These are phyloP conservation scores for Plutomurus gul DNA, from an alignment of 1,140 invertebrate genomes.

Conservation along the genomic window DNA sequence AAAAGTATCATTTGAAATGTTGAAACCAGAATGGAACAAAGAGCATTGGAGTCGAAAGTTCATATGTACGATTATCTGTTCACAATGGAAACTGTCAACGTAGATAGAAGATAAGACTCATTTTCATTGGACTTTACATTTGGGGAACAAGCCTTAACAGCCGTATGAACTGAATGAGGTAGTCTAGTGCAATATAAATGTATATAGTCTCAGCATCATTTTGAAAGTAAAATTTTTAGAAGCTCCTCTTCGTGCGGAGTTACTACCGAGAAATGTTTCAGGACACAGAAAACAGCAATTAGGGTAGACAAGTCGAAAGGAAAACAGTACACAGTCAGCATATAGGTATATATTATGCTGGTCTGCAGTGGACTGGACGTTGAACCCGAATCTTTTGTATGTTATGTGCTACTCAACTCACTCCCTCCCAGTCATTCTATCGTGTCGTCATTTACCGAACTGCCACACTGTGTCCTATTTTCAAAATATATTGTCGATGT, in stretches of 20 bases:
- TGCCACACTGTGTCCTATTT: not conserved
- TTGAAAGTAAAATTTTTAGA: not conserved
- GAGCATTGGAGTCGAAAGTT: not conserved
- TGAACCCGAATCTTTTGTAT: slow-evolving; percentile 16
- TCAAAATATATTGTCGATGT: too few species aligned
- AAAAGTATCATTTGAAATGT: not conserved
- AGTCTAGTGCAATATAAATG: too few species aligned
- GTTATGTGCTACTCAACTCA: too few species aligned
- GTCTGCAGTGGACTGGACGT: slow-evolving; percentile 1
- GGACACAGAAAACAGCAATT: not conserved
- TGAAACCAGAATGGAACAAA: not conserved
- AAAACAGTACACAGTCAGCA: not conserved
- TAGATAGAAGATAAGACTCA: too few species aligned
- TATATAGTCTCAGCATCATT: not conserved
- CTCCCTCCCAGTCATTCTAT: not conserved
- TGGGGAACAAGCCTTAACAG: not conserved
- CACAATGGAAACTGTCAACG: too few species aligned
- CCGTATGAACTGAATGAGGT: too few species aligned
- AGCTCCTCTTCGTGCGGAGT: not conserved
- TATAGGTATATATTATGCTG: not conserved
- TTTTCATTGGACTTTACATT: too few species aligned
- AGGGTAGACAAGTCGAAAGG: not conserved
- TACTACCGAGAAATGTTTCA: not conserved
- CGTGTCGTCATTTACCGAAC: not conserved
- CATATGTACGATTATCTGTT: too few species aligned